phyloP scores from a whole-genome alignment of 2,888 invertebrate genomes.

The Lordiphosa fenestrarum region DNA sequence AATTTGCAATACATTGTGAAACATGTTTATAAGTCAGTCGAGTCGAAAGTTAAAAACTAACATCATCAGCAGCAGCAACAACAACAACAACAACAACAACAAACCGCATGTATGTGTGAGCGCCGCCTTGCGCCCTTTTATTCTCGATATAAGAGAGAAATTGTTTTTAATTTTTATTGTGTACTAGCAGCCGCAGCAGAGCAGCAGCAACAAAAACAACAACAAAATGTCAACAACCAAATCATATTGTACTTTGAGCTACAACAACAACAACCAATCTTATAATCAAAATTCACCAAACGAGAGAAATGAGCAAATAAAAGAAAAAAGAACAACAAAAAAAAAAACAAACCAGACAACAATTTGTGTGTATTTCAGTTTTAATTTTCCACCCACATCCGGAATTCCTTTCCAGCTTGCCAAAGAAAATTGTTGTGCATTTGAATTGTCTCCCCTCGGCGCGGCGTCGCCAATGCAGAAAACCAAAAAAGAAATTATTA shows the following conservation, averaged over 20 bases:
- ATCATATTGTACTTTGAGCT: conserved; percentile 47
- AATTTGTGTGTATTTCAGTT: conserved; percentile 67
- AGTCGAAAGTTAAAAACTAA: conserved; percentile 29
- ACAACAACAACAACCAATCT: conserved; percentile 57
- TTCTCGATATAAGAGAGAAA: conserved; percentile 27
- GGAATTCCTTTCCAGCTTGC: conserved; percentile 60
- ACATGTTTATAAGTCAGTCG: conserved; percentile 77
- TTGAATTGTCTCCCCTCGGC: conserved; percentile 72
- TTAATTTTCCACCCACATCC: conserved; percentile 16
- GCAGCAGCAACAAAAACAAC: conserved; percentile 40
- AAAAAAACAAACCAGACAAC: conserved; percentile 40
- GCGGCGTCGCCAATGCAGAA: conserved; percentile 31
- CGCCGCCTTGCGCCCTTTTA: conserved; percentile 66
- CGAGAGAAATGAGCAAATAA: conserved; percentile 72
- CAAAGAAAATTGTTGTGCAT: conserved; percentile 55
- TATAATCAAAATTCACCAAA: conserved; percentile 69
- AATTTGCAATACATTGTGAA: conserved; percentile 80
- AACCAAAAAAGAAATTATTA: conserved; percentile 2
- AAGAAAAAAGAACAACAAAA: conserved; percentile 60
- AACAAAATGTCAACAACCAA: conserved; percentile 33
- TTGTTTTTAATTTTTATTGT: conserved; percentile 65
- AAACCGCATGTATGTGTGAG: conserved; percentile 65
- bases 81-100: conserved; percentile 25
- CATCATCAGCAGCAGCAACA: conserved; percentile 39
- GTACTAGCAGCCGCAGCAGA: conserved; percentile 36